A percentile compares a stretch with the other conserved stretches of the same genome.
These are phyloP conservation scores for Chymomyza procnemis DNA, from an alignment of 2,888 invertebrate species.

Conservation along the genomic window DNA sequence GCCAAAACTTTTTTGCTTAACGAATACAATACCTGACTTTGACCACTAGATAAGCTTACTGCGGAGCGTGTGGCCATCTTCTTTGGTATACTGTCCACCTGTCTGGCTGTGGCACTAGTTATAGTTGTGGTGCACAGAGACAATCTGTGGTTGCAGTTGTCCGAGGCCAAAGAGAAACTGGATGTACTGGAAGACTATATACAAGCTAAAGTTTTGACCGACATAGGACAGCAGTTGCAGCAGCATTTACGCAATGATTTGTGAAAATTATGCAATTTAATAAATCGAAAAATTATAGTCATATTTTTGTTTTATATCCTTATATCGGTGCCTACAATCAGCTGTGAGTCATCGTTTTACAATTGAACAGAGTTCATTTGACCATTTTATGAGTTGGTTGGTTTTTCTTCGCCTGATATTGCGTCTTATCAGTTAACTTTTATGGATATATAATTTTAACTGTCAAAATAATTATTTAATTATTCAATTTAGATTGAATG, in stretches of 20 bases:
- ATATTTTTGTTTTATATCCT: neutral
- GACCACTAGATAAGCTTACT: conserved; percentile 44
- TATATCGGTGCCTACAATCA: neutral
- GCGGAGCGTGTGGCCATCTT: conserved; percentile 60
- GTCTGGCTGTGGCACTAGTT: conserved; percentile 57
- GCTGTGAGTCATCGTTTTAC: neutral
- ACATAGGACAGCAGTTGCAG: neutral
- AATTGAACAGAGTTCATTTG: conserved; percentile 24
- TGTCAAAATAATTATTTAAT: neutral
- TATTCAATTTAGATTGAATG: conserved; percentile 61
- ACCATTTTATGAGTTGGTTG: conserved; percentile 6
- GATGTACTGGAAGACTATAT: conserved; percentile 61
- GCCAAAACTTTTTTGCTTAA: neutral
- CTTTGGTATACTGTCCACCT: conserved; percentile 58
- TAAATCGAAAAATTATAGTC: neutral
- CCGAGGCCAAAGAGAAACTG: conserved; percentile 57
- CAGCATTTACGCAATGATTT: neutral
- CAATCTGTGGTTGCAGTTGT: conserved; percentile 46
- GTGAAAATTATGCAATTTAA: neutral
- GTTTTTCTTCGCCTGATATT: conserved; percentile 25
- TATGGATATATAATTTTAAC: conserved; percentile 35
- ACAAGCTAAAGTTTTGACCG: conserved; percentile 20
- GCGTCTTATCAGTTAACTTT: neutral
- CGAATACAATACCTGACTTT: neutral
- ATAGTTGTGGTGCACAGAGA: conserved; percentile 59